phyloP scores from a whole-genome alignment of 2,797 vertebrate species.

The Crocodylus rhombifer region DNA sequence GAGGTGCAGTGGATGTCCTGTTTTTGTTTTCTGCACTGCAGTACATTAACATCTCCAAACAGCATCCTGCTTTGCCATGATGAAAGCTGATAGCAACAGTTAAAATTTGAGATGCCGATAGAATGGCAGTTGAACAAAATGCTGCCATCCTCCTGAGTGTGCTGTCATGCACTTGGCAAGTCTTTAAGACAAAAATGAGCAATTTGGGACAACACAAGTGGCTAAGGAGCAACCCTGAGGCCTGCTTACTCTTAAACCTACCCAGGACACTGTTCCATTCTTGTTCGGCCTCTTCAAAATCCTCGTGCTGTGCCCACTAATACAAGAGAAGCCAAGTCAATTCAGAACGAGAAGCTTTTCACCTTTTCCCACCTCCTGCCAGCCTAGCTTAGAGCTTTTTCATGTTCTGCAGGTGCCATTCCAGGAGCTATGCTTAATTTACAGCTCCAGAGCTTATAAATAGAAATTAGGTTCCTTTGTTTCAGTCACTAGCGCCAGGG shows the following conservation, averaged over 20 bases:
- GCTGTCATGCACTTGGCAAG: neutral
- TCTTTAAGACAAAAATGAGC: neutral
- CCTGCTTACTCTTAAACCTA: neutral
- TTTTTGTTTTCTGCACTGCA: neutral
- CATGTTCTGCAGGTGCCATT: neutral
- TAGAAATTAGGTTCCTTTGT: too few relatives aligned
- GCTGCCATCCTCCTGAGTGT: neutral
- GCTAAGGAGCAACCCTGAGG: neutral
- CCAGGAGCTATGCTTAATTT: too few relatives aligned
- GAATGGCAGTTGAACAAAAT: neutral
- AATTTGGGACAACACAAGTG: neutral
- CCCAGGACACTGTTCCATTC: neutral
- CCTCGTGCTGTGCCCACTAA: neutral
- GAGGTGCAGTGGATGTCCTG: neutral
- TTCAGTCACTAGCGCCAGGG: too few relatives aligned
- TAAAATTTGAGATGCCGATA: accelerated
- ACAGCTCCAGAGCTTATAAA: too few relatives aligned
- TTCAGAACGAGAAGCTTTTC: neutral
- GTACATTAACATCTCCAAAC: neutral
- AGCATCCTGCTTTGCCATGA: neutral
- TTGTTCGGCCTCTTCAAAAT: neutral
- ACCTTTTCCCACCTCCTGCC: neutral
- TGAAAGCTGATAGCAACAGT: accelerated
- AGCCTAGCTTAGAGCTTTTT: neutral
- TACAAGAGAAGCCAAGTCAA: neutral